Evolutionary conservation across 2,888 invertebrate species (phyloP).

Genomic region (Drosophila austrosaltans): DNA sequence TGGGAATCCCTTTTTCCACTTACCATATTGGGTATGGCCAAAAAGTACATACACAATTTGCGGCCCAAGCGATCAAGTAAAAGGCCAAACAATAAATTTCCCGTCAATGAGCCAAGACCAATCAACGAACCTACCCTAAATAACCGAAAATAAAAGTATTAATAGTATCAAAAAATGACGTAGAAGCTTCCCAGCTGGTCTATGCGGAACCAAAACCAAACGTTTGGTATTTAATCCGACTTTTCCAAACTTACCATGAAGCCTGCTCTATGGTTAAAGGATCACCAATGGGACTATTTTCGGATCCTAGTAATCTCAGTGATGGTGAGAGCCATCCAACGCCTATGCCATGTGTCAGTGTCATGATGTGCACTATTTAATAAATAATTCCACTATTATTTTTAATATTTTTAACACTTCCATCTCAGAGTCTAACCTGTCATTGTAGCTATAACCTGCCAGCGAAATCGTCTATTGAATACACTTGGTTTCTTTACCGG

Average conservation of each 20-base stretch:
- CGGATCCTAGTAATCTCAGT: slow-evolving; percentile 64
- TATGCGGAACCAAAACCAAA: not conserved
- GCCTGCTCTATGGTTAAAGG: slow-evolving; percentile 58
- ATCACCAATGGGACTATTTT: slow-evolving; percentile 46
- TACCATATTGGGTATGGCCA: slow-evolving; percentile 77
- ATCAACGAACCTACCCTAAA: slow-evolving; percentile 70
- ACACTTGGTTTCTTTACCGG: slow-evolving; percentile 38
- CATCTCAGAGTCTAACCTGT: slow-evolving; percentile 53
- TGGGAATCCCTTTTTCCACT: slow-evolving; percentile 1
- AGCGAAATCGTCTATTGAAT: slow-evolving; percentile 59
- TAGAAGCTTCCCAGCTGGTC: too few relatives aligned
- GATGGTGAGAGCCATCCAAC: slow-evolving; percentile 80
- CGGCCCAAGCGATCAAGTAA: slow-evolving; percentile 73
- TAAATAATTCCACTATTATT: not conserved
- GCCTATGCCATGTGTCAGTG: slow-evolving; percentile 74
- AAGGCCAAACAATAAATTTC: slow-evolving; percentile 73
- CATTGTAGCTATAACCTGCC: slow-evolving; percentile 69
- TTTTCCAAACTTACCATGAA: slow-evolving; percentile 55
- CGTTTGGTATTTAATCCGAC: not conserved
- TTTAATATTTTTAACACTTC: too few relatives aligned
- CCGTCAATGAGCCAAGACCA: slow-evolving; percentile 70
- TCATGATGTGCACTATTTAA: slow-evolving; percentile 73
- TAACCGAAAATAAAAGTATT: not conserved
- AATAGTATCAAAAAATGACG: not conserved
- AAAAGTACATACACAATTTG: slow-evolving; percentile 64